phyloP scores from a whole-genome alignment of 2,113 vertebrate species.

The Mesoclemmys tuberculata region DNA sequence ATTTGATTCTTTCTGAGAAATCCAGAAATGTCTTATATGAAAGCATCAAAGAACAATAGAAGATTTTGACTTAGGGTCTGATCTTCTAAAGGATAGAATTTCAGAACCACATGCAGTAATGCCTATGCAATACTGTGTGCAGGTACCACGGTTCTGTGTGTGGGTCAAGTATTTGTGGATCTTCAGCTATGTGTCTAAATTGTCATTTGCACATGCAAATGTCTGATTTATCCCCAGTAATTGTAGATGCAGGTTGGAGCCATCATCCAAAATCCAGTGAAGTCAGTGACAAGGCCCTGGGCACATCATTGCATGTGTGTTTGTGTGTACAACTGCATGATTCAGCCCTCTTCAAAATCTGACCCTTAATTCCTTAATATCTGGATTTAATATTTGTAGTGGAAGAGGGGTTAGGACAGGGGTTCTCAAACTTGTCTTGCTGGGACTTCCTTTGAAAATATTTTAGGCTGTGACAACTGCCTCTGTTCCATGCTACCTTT shows the following conservation, averaged over 20 bases:
- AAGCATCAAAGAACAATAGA: not conserved
- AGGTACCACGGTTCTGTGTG: not conserved
- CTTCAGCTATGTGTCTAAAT: accelerated
- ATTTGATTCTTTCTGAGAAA: not conserved
- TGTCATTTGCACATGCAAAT: not conserved
- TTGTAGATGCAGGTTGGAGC: not conserved
- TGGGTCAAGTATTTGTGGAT: not conserved
- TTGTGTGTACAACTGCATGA: accelerated
- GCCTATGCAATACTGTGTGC: not conserved
- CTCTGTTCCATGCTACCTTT: no score
- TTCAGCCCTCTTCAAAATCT: not conserved
- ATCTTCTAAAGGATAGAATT: not conserved
- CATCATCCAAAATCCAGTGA: not conserved
- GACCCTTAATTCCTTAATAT: not conserved
- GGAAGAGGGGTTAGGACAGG: not conserved
- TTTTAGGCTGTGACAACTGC: no score
- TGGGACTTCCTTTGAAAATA: no score
- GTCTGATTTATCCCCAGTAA: not conserved
- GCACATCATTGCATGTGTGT: not conserved
- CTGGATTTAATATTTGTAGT: accelerated
- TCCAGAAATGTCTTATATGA: not conserved
- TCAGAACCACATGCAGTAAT: not conserved
- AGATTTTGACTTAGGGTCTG: not conserved
- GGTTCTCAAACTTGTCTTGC: no score
- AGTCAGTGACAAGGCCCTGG: not conserved